These are phyloP conservation scores for Oceanites oceanicus DNA, from an alignment of 2,113 vertebrate species.

Conservation along the genomic window DNA sequence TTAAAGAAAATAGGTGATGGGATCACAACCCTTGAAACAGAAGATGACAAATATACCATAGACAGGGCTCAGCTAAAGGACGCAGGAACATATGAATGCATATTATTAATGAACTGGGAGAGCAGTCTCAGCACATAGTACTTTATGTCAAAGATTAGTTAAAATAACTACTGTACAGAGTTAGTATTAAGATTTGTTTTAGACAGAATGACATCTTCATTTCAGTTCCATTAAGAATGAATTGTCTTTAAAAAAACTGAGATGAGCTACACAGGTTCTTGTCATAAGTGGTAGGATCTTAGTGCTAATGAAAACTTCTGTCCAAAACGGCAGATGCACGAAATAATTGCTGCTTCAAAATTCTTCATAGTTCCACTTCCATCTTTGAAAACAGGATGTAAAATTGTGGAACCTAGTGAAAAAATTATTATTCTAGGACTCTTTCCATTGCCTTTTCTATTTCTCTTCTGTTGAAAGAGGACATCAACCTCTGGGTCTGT, in stretches of 20 bases:
- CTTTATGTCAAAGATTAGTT: conserved; percentile 66
- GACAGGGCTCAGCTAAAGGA: conserved; percentile 21
- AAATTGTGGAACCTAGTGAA: neutral
- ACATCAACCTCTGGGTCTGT: neutral
- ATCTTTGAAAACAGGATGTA: neutral
- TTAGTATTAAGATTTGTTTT: neutral
- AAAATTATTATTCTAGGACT: neutral
- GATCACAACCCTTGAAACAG: conserved; percentile 46
- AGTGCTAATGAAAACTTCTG: neutral
- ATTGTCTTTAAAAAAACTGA: neutral
- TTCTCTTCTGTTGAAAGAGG: neutral
- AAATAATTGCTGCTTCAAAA: neutral
- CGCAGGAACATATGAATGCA: conserved; percentile 49
- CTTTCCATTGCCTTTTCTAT: neutral
- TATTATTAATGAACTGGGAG: conserved; percentile 47
- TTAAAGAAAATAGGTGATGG: conserved; percentile 38
- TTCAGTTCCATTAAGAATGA: neutral
- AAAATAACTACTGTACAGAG: neutral
- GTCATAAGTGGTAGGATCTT: neutral
- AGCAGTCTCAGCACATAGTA: neutral
- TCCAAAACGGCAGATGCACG: neutral
- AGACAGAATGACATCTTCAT: neutral
- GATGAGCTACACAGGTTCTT: neutral
- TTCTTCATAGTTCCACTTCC: neutral
- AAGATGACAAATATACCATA: conserved; percentile 19